Evolutionary conservation across 2,797 vertebrate species (phyloP), one percentile per base, ranked within the genome.

Genomic region (Mareca strepera): DNA sequence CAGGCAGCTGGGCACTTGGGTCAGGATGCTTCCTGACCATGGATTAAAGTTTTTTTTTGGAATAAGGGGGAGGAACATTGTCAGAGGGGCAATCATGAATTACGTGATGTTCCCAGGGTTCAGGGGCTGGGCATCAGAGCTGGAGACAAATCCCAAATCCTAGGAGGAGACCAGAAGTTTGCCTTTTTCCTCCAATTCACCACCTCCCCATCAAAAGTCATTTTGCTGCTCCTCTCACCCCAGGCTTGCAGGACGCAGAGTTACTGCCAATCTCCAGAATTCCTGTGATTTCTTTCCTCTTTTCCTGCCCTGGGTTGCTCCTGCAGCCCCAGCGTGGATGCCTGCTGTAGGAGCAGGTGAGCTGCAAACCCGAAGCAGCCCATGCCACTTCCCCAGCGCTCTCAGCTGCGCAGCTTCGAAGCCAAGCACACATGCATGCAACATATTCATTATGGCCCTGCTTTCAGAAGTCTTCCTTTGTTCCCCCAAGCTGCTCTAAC

Each of bases 381-480:
- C 2, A 0, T 75, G 37, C 53, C 28, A 8, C 88, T 78, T 91
- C 62, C 76, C 55, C 70, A n/a, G 77, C 79, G 63, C 81, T 83
- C 80, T 83, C 69, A 39, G 73, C 90, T 85, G 68, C 22, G 28
- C 74, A 59, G 83, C 60, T 14, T 85, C 4, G 7, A 68, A 78
- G 68, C 79, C 3, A 8, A 81, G 48, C 7, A 3, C 66, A 33
- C 6, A 5, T 53, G 48, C 75, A 33, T 64, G 60, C 22, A 68
- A n/a, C 63, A 17, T 29, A 70, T 5, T 77, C 75, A 21, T 87
- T 59, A 28, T 41, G 41, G 52, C 35, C 50, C 37, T 6, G 16
- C 76, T 75, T 91, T 80, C 77, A 50, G 41, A 92, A 91, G 60
- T 60, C 68, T 73, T 25, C 29, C 86, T 92, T 77, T 89, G 68